phyloP scores from a whole-genome alignment of 1,140 invertebrate genomes.

The Euglossa dilemma region DNA sequence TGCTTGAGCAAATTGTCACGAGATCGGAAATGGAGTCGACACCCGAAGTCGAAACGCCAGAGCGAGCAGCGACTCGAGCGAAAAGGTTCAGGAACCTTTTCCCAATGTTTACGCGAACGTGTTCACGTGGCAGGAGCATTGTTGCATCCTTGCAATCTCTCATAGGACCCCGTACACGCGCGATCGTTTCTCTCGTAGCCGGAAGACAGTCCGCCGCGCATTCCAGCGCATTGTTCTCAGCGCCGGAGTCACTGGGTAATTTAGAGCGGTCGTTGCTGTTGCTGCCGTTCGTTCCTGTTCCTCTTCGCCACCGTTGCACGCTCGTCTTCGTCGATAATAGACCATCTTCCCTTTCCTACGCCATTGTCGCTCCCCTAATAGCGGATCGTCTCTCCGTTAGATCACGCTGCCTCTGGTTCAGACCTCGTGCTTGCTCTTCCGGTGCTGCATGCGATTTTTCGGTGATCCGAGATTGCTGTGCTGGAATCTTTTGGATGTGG shows the following conservation, averaged over 20 bases:
- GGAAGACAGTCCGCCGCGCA: conserved; percentile 44
- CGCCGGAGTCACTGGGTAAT: conserved; percentile 38
- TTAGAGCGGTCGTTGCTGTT: conserved; percentile 38
- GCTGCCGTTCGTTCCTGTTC: conserved; percentile 25
- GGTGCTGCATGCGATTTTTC: background rate
- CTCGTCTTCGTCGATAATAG: conserved; percentile 39
- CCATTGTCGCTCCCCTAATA: conserved; percentile 42
- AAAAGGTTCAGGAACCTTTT: background rate
- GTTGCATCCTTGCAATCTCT: conserved; percentile 6
- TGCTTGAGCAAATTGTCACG: no score
- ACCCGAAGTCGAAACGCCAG: background rate
- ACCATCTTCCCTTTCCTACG: background rate
- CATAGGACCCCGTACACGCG: background rate
- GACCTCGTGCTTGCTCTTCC: background rate
- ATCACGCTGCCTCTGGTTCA: background rate
- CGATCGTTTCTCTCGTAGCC: conserved; percentile 26
- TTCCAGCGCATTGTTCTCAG: conserved; percentile 47
- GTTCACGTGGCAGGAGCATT: background rate
- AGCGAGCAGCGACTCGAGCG: background rate
- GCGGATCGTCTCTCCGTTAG: conserved; percentile 38
- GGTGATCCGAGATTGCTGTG: accelerated
- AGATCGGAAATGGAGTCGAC: no score
- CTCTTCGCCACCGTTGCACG: conserved; percentile 13
- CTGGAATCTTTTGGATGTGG: background rate
- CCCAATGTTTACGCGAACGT: background rate